phyloP scores from a whole-genome alignment of 1,140 invertebrate genomes.

The Papilio dardanus region DNA sequence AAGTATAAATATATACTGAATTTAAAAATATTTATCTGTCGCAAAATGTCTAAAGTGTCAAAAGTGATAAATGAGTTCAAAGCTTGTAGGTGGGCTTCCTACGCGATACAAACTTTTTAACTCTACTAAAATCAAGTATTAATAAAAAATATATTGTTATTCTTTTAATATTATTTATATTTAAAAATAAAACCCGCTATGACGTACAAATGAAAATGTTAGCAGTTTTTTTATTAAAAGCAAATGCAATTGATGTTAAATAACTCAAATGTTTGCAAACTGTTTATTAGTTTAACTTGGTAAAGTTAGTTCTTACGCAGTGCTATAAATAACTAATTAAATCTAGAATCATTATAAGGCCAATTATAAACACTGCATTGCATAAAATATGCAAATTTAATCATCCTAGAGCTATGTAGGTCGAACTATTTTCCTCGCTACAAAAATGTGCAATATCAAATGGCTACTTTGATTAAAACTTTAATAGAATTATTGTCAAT shows the following conservation, averaged over 20 bases:
- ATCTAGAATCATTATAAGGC: neutral
- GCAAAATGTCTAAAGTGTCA: too few relatives aligned
- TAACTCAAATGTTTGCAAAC: neutral
- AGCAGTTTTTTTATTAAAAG: too few relatives aligned
- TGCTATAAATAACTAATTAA: neutral
- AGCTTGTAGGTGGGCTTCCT: neutral
- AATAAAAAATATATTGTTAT: neutral
- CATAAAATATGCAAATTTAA: slow-evolving; percentile 14
- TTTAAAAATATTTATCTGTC: too few relatives aligned
- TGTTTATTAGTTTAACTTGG: neutral
- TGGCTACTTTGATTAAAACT: neutral
- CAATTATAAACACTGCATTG: slow-evolving; percentile 8
- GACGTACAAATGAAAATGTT: too few relatives aligned
- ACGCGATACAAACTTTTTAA: neutral
- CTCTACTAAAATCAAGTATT: neutral
- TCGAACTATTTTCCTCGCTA: neutral
- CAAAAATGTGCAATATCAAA: neutral
- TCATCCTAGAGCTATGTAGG: slow-evolving; percentile 2
- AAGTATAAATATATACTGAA: too few relatives aligned
- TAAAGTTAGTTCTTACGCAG: neutral
- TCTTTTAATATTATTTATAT: neutral
- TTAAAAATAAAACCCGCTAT: too few relatives aligned
- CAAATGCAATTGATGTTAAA: too few relatives aligned
- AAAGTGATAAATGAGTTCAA: too few relatives aligned
- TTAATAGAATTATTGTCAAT: neutral